Conservation (phyloP, 2,888 invertebrate genomes). For the Brassicogethes aeneus region DNA sequence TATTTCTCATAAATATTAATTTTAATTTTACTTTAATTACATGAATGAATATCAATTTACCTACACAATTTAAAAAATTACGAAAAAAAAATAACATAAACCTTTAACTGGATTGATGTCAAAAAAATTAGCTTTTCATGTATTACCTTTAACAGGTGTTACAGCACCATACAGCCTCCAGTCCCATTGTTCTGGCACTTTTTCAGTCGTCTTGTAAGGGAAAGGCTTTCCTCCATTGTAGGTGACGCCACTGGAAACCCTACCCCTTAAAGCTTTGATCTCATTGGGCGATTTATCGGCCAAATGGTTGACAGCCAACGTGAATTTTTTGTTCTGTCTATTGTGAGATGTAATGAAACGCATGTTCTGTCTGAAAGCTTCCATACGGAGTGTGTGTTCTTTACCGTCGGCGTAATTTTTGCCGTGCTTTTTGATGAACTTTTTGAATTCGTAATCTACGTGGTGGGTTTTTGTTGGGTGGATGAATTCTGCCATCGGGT, state of each 20-base stretch:
- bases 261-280: conserved; percentile 64
- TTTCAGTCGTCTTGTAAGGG: conserved; percentile 50
- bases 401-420: conserved; percentile 54
- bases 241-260: conserved; percentile 47
- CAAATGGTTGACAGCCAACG: conserved; percentile 76
- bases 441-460: conserved; percentile 63
- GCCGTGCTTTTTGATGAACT: conserved; percentile 65
- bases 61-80: too few species aligned
- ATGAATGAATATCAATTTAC: too few species aligned
- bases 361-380: conserved; percentile 80
- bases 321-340: conserved; percentile 46
- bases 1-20: too few species aligned
- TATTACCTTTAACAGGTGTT: conserved; percentile 79
- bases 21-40: too few species aligned
- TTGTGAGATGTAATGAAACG: conserved; percentile 46
- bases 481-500: conserved; percentile 89
- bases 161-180: conserved; percentile 92
- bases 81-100: too few species aligned
- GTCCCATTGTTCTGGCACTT: conserved; percentile 70
- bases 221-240: conserved; percentile 74
- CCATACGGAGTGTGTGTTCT: conserved; percentile 63
- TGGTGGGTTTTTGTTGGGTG: conserved; percentile 60
- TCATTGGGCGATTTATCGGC: conserved; percentile 76
- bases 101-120: too few species aligned
- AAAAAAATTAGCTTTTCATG: too few species aligned